phyloP scores from a whole-genome alignment of 2,888 invertebrate species.

The Amphimallon solstitiale region DNA sequence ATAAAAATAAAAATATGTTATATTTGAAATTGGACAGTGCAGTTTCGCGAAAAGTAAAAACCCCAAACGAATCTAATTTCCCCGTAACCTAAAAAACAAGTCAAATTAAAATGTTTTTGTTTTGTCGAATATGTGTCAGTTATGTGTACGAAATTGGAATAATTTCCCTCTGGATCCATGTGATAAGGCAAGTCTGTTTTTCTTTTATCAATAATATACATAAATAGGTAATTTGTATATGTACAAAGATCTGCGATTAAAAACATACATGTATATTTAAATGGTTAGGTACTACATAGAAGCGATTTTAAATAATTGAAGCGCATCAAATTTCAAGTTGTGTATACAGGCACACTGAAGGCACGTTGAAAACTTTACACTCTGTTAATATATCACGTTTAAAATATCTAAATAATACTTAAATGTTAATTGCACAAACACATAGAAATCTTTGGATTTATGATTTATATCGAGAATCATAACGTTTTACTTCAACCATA shows the following conservation, averaged over 20 bases:
- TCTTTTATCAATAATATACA: too few species aligned
- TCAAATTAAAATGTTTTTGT: too few species aligned
- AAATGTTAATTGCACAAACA: conserved; percentile 27
- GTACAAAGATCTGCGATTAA: not conserved
- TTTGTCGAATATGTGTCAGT: too few species aligned
- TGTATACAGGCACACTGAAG: conserved; percentile 40
- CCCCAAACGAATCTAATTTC: too few species aligned
- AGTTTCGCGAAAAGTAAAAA: too few species aligned
- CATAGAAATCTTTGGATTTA: not conserved
- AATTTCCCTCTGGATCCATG: too few species aligned
- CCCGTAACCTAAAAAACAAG: too few species aligned
- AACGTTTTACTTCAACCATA: not conserved
- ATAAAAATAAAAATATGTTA: too few species aligned
- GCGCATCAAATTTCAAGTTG: conserved; percentile 21
- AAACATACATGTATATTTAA: not conserved
- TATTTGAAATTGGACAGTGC: too few species aligned
- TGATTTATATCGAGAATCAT: too few species aligned
- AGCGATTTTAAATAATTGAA: not conserved
- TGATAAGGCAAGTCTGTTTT: too few species aligned
- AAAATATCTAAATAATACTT: conserved; percentile 29
- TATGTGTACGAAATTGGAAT: too few species aligned
- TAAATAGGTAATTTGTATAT: not conserved
- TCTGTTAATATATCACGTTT: conserved; percentile 18
- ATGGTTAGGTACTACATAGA: not conserved
- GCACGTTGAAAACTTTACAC: conserved; percentile 36